Evolutionary conservation across 2,113 vertebrate genomes (phyloP), one percentile per base, ranked within the genome.

Genomic region (Illadopsis cleaveri): DNA sequence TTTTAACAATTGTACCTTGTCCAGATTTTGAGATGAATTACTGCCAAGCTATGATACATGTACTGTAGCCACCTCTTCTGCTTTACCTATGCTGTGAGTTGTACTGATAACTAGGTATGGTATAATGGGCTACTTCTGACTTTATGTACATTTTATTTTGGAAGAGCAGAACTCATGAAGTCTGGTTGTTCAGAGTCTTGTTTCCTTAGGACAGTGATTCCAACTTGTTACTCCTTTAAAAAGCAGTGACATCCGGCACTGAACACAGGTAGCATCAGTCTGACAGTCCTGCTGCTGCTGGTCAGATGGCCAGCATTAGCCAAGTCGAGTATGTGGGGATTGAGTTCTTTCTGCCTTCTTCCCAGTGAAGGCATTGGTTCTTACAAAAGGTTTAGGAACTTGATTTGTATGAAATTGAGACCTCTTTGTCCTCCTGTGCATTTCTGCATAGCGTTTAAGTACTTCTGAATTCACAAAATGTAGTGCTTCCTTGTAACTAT

Each of bases 381-480:
- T 58, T 71, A 40, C 3, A 54, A 82, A 90, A 87, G 0, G 0
- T 53, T 47, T 58, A 75, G 69, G 51, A 87, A 78, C 82, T 62
- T 78, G 60, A 50, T 90, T 75, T 81, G 11, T 93, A 5, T 70
- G 72, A 89, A 73, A 56, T 60, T 58, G 81, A 66, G 51, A 82
- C 61, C 38, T 69, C 47, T 91, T 91, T 79, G 73, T 90, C 44
- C 35, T 21, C 12, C 69, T 68, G 48, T 87, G 51, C 42, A n/a
- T 95, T 97, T 95, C 61, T 89, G 73, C 35, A 28, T 93, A 76
- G 65, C 27, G 0, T 84, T 86, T 78, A 81, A 33, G 53, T 91
- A 44, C 44, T 94, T 89, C 78, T 89, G 84, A 93, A 94, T 95
- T 95, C 81, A 95, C 23, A 24, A 96, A 91, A 57, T 94, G 82